phyloP scores from a whole-genome alignment of 2,797 vertebrate genomes.

The Tinamus major region DNA sequence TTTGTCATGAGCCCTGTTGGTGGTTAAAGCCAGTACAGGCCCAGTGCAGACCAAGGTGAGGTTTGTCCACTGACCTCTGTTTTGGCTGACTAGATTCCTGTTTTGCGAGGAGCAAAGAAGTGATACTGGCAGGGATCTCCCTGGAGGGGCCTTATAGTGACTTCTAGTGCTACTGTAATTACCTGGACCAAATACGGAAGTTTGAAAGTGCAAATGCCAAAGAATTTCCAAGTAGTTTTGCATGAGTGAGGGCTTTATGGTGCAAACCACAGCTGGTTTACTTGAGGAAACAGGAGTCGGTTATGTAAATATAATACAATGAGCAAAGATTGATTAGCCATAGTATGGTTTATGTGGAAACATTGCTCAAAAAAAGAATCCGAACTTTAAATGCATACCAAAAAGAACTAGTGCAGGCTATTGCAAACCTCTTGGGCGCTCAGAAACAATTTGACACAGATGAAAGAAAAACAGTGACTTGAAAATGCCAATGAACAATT shows the following conservation, averaged over 20 bases:
- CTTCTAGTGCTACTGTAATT: not conserved
- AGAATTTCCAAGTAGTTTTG: not conserved
- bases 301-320: not conserved
- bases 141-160: fast-evolving
- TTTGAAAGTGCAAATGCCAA: not conserved
- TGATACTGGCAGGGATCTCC: fast-evolving
- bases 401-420: not conserved
- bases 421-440: not conserved
- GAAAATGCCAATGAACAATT: not conserved
- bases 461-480: not conserved
- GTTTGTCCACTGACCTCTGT: slow-evolving; percentile 38
- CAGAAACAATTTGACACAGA: not conserved
- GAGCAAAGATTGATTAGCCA: not conserved
- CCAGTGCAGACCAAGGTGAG: not conserved
- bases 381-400: fast-evolving
- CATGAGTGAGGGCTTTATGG: not conserved
- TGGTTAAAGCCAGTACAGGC: slow-evolving; percentile 58
- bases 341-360: not conserved
- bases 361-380: not conserved
- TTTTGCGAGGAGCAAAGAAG: not conserved
- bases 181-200: not conserved
- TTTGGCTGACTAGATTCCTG: not conserved
- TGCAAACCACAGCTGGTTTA: not conserved
- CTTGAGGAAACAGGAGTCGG: not conserved
- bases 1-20: slow-evolving; percentile 86